Percentiles rank a stretch among this genome's conserved stretches.
phyloP scores from a whole-genome alignment of 2,113 vertebrate species.

The Myanophis thanlyinensis region DNA sequence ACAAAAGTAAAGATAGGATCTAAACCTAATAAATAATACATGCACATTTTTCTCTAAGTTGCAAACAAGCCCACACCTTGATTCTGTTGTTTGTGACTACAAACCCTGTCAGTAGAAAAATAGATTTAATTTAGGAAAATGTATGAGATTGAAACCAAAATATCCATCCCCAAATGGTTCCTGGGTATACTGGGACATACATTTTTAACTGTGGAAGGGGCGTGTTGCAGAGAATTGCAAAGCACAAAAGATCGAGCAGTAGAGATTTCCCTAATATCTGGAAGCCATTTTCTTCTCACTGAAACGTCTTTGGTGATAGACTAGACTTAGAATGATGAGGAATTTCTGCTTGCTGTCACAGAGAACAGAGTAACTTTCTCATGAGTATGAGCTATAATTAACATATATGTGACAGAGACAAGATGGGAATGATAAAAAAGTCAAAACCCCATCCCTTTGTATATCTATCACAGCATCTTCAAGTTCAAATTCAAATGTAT shows the following conservation, averaged over 20 bases:
- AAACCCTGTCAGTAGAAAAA: background rate
- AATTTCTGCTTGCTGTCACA: background rate
- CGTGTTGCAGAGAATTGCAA: background rate
- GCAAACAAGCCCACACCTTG: background rate
- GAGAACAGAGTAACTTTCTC: background rate
- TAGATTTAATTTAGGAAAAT: background rate
- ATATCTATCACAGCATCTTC: background rate
- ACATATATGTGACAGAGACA: background rate
- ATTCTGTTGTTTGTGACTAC: background rate
- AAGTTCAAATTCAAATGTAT: too few relatives aligned
- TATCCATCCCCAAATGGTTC: fast-evolving
- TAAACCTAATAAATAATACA: background rate
- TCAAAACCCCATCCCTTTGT: background rate
- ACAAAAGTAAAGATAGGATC: background rate
- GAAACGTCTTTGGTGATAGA: background rate
- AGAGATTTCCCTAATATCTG: background rate
- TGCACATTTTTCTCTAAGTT: background rate
- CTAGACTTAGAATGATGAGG: background rate
- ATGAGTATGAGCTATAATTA: background rate
- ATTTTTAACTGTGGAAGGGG: background rate
- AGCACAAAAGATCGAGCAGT: background rate
- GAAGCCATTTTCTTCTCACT: background rate
- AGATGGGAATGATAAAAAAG: background rate
- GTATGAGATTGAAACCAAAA: fast-evolving
- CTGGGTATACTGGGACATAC: background rate